A percentile compares a stretch with the other conserved stretches of the same genome.
Evolutionary conservation across 2,888 invertebrate genomes (phyloP).

Genomic region (Macropis europaea): DNA sequence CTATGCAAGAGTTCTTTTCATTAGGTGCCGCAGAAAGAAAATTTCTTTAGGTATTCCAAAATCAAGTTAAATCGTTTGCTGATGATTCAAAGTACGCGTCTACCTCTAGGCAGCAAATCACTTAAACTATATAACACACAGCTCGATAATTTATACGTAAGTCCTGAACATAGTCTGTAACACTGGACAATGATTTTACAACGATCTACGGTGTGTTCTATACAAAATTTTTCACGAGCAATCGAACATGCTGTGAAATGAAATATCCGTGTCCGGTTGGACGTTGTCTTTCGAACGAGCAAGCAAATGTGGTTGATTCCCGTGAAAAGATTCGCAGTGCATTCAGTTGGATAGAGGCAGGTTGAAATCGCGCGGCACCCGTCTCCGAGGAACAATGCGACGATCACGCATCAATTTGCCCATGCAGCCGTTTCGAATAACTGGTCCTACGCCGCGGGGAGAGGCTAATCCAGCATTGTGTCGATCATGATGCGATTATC

Average conservation of each 20-base stretch:
- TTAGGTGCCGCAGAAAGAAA: too few species aligned
- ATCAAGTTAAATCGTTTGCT: too few species aligned
- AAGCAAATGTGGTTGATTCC: slow-evolving; percentile 44
- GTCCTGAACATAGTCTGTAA: too few species aligned
- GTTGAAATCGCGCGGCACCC: slow-evolving; percentile 40
- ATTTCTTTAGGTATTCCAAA: too few species aligned
- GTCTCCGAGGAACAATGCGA: slow-evolving; percentile 60
- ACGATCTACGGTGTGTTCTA: too few species aligned
- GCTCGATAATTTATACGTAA: too few species aligned
- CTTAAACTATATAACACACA: too few species aligned
- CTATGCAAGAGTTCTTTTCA: too few species aligned
- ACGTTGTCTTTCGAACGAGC: slow-evolving; percentile 23
- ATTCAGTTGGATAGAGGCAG: slow-evolving; percentile 37
- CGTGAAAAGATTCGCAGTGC: slow-evolving; percentile 36
- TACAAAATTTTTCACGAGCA: neutral
- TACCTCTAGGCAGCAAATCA: too few species aligned
- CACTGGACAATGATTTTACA: too few species aligned
- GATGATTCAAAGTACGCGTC: too few species aligned
- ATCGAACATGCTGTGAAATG: neutral
- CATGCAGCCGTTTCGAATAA: slow-evolving; percentile 67
- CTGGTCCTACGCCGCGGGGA: slow-evolving; percentile 42
- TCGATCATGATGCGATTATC: slow-evolving; percentile 62
- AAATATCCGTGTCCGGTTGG: neutral
- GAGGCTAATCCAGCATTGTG: slow-evolving; percentile 67
- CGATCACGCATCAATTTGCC: slow-evolving; percentile 70